Base-by-base conservation (phyloP, 2,888 invertebrate species). In the Sympetrum striolatum region DNA sequence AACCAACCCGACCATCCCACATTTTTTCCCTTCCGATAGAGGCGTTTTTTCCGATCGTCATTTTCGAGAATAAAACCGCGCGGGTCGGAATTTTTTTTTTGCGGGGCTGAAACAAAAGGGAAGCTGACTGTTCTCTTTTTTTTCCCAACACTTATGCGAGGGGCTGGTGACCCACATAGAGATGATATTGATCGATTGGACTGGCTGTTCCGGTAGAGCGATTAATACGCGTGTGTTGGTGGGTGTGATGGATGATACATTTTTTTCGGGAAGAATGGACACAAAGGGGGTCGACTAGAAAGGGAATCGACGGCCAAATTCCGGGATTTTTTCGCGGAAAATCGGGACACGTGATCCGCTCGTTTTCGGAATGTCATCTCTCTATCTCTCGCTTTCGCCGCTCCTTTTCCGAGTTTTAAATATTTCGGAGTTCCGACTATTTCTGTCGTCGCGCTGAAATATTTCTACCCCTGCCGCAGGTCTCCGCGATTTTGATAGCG, bases 131-230 rank as follows among this genome's bases (percentile, higher is more conserved):
- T 86, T 39, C 60, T 12, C 86, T 31, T 86, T 86, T 86, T 86
- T 86, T 73, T 10, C 5, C 18, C 58, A 86, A 58, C 64, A 37
- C 86, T 86, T 86, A 86, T 86, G 58, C n/a, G 37, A 39, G 22
- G 86, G 64, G 86, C 64, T 37, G 37, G 86, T 86, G 86, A 86
- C 86, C 86, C 86, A 86, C 86, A 86, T 86, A n/a, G 86, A 1
- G n/a, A 8, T 60, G 53, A 31, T 58, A 31, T 35, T 31, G 86
- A 86, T 86, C 86, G 86, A 86, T 86, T 64, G 86, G 86, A 12
- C 22, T 64, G 37, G 39, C 35, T 35, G 82, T 58, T 35, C 58
- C 58, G 58, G 35, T 60, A 37, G 86, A 64, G 64, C 60, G 86
- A 86, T 86, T 86, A 86, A 64, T 53, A 58, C 35, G 58, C 22